Conservation (phyloP, 2,888 invertebrate species). For the Trachelus iudaicus region DNA sequence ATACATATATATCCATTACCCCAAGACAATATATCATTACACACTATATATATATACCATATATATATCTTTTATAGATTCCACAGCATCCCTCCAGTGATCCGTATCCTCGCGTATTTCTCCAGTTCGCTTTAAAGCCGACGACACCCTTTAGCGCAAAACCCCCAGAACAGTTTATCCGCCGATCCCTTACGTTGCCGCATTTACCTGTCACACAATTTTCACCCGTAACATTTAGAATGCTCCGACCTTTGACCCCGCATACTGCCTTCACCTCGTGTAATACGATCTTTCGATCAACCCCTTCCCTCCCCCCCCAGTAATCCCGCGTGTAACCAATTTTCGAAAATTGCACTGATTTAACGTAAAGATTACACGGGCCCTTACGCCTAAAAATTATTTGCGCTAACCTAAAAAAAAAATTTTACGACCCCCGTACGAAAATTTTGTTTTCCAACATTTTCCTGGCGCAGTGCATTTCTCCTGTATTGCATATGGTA, state of each 20-base stretch:
- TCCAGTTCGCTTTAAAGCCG: not conserved
- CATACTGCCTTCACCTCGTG: not conserved
- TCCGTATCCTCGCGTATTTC: constrained; percentile 10
- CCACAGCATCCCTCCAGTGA: constrained; percentile 17
- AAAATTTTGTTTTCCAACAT: not conserved
- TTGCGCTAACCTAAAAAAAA: not conserved
- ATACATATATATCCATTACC: not conserved
- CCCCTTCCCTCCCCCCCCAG: not conserved
- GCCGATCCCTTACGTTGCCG: not conserved
- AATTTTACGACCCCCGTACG: rapidly evolving
- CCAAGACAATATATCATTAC: not conserved
- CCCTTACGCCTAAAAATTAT: not conserved
- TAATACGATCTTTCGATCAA: not conserved
- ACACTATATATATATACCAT: too few relatives aligned
- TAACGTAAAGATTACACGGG: not conserved
- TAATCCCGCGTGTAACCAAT: not conserved
- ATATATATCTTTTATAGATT: constrained; percentile 13
- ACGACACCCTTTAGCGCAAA: not conserved
- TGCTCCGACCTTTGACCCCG: not conserved
- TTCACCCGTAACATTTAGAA: not conserved
- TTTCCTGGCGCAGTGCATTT: too few relatives aligned
- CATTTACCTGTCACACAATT: not conserved
- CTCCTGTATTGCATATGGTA: not conserved
- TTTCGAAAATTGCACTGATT: not conserved
- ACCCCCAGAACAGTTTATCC: not conserved